A percentile compares a stretch with the other conserved stretches of the same genome.
phyloP scores from a whole-genome alignment of 2,888 invertebrate genomes.

The Lymantria monacha region DNA sequence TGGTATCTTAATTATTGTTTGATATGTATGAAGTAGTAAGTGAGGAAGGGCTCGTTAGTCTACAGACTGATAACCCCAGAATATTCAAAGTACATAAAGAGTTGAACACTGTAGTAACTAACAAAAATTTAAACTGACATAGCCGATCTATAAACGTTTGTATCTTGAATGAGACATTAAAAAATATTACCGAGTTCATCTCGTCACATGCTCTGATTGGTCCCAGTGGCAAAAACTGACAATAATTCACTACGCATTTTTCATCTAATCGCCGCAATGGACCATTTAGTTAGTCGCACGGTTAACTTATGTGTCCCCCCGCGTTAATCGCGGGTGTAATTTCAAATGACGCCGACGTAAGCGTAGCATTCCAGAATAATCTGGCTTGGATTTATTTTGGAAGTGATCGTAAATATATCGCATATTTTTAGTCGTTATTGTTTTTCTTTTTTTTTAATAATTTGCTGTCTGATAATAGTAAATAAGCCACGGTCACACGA shows the following conservation, averaged over 20 bases:
- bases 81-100: no score
- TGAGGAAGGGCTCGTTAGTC: no score
- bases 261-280: conserved; percentile 64
- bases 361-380: conserved; percentile 50
- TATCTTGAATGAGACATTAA: conserved; percentile 5
- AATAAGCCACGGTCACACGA: no score
- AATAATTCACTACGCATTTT: conserved; percentile 54
- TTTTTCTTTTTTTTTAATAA: no score
- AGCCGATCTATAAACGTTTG: no score
- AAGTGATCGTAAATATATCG: conserved; percentile 10
- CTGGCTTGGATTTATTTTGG: conserved; percentile 33
- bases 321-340: conserved; percentile 68
- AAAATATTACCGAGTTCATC: conserved; percentile 13
- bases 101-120: no score
- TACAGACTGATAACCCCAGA: no score
- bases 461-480: no score
- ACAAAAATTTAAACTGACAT: no score
- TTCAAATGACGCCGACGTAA: conserved; percentile 51
- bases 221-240: conserved; percentile 30
- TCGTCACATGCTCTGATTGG: conserved; percentile 30
- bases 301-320: conserved; percentile 31
- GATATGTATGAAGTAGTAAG: no score
- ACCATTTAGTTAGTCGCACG: conserved; percentile 49
- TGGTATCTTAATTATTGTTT: no score
- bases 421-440: background rate